Percentiles rank a stretch among this genome's conserved stretches.
phyloP scores from a whole-genome alignment of 2,888 invertebrate species.

The Sylvicola cinctus region DNA sequence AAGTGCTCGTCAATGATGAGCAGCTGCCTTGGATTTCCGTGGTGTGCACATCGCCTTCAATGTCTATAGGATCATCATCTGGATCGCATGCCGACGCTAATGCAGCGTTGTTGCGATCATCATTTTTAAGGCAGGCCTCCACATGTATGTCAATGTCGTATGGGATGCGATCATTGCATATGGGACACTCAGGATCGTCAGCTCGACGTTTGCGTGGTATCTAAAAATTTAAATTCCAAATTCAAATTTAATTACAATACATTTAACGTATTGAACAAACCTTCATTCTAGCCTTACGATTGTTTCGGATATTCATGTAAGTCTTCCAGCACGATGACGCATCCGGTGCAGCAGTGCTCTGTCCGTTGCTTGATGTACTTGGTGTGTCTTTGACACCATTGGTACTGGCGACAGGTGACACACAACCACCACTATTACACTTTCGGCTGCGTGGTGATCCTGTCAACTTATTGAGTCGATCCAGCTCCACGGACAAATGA shows the following conservation, averaged over 20 bases:
- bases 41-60: conserved; percentile 69
- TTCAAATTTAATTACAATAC: neutral
- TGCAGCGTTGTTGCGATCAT: conserved; percentile 13
- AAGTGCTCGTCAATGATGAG: conserved; percentile 13
- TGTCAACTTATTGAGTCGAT: conserved; percentile 38
- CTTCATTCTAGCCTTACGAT: conserved; percentile 44
- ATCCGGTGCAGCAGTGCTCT: conserved; percentile 13
- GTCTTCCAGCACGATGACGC: conserved; percentile 38
- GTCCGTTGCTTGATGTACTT: conserved; percentile 19
- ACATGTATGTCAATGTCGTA: conserved; percentile 54
- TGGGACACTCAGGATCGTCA: conserved; percentile 51
- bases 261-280: conserved; percentile 11
- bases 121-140: conserved; percentile 40
- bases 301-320: conserved; percentile 50
- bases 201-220: conserved; percentile 46
- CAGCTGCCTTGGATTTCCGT: conserved; percentile 55
- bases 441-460: neutral
- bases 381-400: conserved; percentile 18
- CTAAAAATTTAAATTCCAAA: conserved; percentile 14
- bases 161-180: conserved; percentile 51
- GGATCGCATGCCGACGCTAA: conserved; percentile 23
- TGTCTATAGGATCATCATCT: conserved; percentile 48
- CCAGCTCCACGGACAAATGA: conserved; percentile 62
- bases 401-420: conserved; percentile 15
- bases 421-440: conserved; percentile 5